Percentiles rank a stretch among this genome's conserved stretches.
These are phyloP conservation scores for Argyrosomus japonicus DNA, from an alignment of 2,113 vertebrate species.

Conservation along the genomic window DNA sequence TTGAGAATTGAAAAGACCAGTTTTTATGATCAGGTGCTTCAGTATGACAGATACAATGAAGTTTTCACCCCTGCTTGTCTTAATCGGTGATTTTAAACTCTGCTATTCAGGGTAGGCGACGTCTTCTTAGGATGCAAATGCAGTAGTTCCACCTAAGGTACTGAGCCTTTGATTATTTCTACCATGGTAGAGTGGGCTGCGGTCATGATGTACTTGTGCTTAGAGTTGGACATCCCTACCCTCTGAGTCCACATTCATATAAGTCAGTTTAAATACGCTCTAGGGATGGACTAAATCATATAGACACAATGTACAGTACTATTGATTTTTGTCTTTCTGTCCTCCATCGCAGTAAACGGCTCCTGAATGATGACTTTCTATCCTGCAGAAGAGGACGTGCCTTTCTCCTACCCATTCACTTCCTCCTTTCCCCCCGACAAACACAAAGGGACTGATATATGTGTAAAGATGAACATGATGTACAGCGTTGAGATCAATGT, in stretches of 20 bases:
- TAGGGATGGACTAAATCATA: not conserved
- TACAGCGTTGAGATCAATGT: conserved; percentile 14
- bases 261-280: not conserved
- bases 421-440: not conserved
- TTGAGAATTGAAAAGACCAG: not conserved
- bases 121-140: conserved; percentile 80
- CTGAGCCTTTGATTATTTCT: conserved; percentile 30
- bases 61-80: not conserved
- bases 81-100: conserved; percentile 31
- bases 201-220: not conserved
- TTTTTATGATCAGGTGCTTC: not conserved
- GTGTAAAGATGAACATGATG: not conserved
- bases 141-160: conserved; percentile 76
- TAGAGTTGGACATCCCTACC: not conserved
- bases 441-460: not conserved
- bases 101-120: conserved; percentile 70
- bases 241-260: not conserved
- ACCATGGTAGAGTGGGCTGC: not conserved
- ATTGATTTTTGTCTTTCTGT: conserved; percentile 26
- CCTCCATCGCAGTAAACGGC: conserved; percentile 48
- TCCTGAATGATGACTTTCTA: conserved; percentile 43
- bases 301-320: not conserved
- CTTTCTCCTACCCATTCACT: conserved; percentile 55
- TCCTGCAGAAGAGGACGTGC: conserved; percentile 70
- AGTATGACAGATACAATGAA: not conserved